Evolutionary conservation across 2,113 vertebrate genomes (phyloP).

Genomic region (Ardeotis arabs): DNA sequence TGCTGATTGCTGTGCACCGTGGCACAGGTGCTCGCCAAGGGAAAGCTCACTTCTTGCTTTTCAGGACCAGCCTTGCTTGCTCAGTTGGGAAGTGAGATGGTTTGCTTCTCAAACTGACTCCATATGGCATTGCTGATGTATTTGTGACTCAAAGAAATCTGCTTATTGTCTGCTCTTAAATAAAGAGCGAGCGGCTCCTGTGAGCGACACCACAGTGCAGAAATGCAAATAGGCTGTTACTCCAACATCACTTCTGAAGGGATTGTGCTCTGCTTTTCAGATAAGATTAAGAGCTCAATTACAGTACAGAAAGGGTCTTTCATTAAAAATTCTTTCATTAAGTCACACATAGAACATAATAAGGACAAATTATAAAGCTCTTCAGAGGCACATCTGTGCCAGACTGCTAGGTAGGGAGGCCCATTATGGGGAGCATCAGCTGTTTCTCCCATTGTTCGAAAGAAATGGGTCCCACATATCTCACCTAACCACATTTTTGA

Average conservation of each 20-base stretch:
- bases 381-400: constrained; percentile 8
- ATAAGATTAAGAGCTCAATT: constrained; percentile 48
- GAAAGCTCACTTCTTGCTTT: background rate
- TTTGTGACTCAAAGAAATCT: background rate
- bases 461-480: background rate
- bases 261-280: constrained; percentile 29
- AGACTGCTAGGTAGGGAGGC: background rate
- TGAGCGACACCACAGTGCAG: fast-evolving
- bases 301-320: constrained; percentile 32
- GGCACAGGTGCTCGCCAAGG: background rate
- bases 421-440: background rate
- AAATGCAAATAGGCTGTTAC: background rate
- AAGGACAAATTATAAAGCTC: constrained; percentile 16
- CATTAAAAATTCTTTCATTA: constrained; percentile 15
- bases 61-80: background rate
- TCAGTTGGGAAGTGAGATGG: background rate
- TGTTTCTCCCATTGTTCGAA: background rate
- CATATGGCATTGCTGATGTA: background rate
- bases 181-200: background rate
- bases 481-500: background rate
- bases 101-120: background rate
- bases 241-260: background rate
- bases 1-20: background rate
- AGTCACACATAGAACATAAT: constrained; percentile 21
- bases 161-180: background rate